phyloP scores from a whole-genome alignment of 2,888 invertebrate species.

The Hoplodrina blanda region DNA sequence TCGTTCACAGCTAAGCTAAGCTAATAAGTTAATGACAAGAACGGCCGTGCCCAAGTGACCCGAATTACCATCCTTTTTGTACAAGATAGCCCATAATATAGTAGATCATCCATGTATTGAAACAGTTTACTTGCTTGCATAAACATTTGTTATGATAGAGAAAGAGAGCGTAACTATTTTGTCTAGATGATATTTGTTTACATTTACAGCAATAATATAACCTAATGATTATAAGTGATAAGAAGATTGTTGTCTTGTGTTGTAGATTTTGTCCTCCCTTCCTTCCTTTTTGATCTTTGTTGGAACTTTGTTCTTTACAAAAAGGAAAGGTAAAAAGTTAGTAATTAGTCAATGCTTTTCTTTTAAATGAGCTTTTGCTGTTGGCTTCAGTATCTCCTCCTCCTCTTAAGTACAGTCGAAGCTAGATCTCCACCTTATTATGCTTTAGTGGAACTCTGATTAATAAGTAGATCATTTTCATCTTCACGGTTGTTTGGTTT shows the following conservation, averaged over 20 bases:
- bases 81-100: conserved; percentile 28
- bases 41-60: conserved; percentile 47
- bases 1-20: background rate
- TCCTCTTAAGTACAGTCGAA: no score
- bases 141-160: background rate
- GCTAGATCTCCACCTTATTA: no score
- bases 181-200: background rate
- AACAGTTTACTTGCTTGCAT: background rate
- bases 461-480: background rate
- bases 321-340: background rate
- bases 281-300: no score
- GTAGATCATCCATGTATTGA: conserved; percentile 9
- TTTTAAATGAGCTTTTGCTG: background rate
- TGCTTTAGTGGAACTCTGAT: background rate
- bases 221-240: no score
- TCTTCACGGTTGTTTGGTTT: background rate
- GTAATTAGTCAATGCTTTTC: background rate
- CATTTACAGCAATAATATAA: no score
- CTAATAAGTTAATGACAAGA: conserved; percentile 19
- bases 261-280: background rate
- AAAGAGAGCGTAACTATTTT: background rate
- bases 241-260: no score
- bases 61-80: conserved; percentile 38
- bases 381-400: background rate
- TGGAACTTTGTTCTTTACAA: background rate